Conservation (phyloP, 2,797 vertebrate species). For the Microchirus variegatus region DNA sequence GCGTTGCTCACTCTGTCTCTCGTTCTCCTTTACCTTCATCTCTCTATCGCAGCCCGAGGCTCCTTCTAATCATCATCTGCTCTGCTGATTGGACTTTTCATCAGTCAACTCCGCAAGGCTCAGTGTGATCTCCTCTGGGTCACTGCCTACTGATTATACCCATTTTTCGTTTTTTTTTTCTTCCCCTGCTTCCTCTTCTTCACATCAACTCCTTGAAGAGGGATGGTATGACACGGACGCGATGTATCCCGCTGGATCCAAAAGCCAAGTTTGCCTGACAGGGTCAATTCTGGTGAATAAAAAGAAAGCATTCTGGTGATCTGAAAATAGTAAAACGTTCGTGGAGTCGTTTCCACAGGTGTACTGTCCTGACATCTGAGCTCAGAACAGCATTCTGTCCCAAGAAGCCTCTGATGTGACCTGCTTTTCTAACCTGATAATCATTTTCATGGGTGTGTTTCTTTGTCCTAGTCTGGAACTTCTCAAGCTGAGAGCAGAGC, state of each 20-base stretch:
- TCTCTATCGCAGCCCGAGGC: slow-evolving; percentile 72
- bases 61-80: slow-evolving; percentile 77
- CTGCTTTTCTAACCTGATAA: no score
- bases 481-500: no score
- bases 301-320: slow-evolving; percentile 19
- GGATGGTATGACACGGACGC: slow-evolving; percentile 48
- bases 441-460: no score
- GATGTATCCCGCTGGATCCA: slow-evolving; percentile 30
- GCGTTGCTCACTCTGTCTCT: slow-evolving; percentile 52
- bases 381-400: no score
- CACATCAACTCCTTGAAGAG: slow-evolving; percentile 55
- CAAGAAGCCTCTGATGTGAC: no score
- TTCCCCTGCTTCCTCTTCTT: slow-evolving; percentile 28
- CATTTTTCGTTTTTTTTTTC: slow-evolving; percentile 41
- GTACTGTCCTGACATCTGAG: not conserved
- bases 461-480: no score
- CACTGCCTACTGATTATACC: slow-evolving; percentile 79
- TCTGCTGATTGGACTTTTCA: slow-evolving; percentile 82
- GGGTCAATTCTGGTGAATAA: no score
- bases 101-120: slow-evolving; percentile 80
- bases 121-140: slow-evolving; percentile 77
- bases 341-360: not conserved
- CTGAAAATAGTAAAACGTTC: slow-evolving; percentile 17
- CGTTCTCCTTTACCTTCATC: slow-evolving; percentile 44
- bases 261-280: slow-evolving; percentile 25